Base-by-base conservation (phyloP, 2,113 vertebrate species). In the Dicaeum eximium region DNA sequence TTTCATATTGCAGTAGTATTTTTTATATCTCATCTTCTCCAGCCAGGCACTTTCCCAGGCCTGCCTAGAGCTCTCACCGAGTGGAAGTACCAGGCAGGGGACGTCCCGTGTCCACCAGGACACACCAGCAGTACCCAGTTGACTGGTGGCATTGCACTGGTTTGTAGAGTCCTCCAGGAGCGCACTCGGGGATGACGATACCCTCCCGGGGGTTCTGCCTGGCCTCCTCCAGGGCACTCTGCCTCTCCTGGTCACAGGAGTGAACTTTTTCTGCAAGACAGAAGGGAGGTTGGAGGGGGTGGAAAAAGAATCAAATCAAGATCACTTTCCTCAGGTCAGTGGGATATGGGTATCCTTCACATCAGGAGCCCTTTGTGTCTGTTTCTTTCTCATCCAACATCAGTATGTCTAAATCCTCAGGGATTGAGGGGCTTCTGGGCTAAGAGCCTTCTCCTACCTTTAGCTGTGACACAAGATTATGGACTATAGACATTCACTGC, bases 41-140 rank as follows among this genome's bases (percentile, higher is more conserved):
- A 81, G 42, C 17, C 30, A 75, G 40, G 48, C 48, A 87, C 67
- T 64, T 70, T 40, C 42, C 47, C 37, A 58, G 45, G 61, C 27
- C 51, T 78, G 62, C 19, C 51, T 33, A 19, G 1, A 44, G 60
- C n/a, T 91, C 98, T 98, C 98, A 99, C 99, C 99, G 98, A 57
- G 99, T 99, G 60, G 99, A 99, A 45, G 99, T 99, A 61, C 99
- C 99, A 31, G 99, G 99, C 84, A 99, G 98, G 9, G 99, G 99
- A 21, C 99, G 98, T 53, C 99, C 99, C 0, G 99, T 99, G 96
- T 99, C 99, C 93, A 99, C 98, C 83, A 99, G 96, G 67, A 99
- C 99, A 86, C 99, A 99, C 99, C 99, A 99, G 97, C 99, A 99
- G 97, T 99, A 99, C 40, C 99, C 99, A 12, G 99, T 99, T 4